Evolutionary conservation across 92 coral and sea anemone species (phyloP), one percentile per base, ranked within the genome.

Genomic region (Porites cylindrica): DNA sequence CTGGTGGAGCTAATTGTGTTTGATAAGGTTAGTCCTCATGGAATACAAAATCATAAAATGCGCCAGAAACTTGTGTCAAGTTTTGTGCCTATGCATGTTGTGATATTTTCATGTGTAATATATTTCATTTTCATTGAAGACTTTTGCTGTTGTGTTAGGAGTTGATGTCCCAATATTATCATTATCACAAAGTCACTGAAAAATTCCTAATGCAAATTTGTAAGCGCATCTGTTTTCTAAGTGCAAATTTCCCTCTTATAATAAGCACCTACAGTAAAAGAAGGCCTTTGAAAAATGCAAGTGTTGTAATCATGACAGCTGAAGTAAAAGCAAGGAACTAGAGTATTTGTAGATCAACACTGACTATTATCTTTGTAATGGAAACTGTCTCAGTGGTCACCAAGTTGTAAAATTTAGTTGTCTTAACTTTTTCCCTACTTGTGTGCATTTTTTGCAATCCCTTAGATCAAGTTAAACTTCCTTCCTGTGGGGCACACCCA

Each of bases 21-120:
- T 84, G 86, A 92, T 1, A 92, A 89, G 85, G 95, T 92, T n/a
- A 8, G 75, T 66, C 7, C 17, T 10, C n/a, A n/a, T n/a, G n/a
- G n/a, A n/a, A n/a, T n/a, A n/a, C n/a, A n/a, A n/a, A n/a, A n/a
- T n/a, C n/a, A n/a, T n/a, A n/a, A n/a, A n/a, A n/a, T n/a, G n/a
- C 8, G 56, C 56, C 4, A 4, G 8, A 52, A 8, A 4, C 56
- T 52, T 52, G 56, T 52, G 4, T 52, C 8, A 52, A 4, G 8
- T 52, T 4, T 52, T 52, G 56, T 52, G 56, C n/a, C n/a, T n/a
- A n/a, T n/a, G n/a, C n/a, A n/a, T n/a, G n/a, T n/a, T n/a, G n/a
- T n/a, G n/a, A n/a, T n/a, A n/a, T n/a, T n/a, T n/a, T n/a, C n/a
- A n/a, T n/a, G n/a, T n/a, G n/a, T n/a, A n/a, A n/a, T n/a, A n/a